A percentile compares a stretch with the other conserved stretches of the same genome.
Evolutionary conservation across 2,797 vertebrate species (phyloP).

Genomic region (Silurus lanzhouensis): DNA sequence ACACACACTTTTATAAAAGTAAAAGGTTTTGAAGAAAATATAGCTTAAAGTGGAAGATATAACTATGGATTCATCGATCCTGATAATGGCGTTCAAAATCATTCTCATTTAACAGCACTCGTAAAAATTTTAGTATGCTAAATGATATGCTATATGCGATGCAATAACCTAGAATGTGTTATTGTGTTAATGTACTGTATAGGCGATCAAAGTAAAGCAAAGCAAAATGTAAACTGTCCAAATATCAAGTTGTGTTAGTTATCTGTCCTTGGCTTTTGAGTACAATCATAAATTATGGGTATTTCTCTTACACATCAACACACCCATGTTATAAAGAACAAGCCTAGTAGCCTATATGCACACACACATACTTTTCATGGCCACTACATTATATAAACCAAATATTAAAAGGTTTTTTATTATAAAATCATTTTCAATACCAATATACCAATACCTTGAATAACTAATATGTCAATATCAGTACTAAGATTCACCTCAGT

Average conservation of each 20-base stretch:
- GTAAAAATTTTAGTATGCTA: background rate
- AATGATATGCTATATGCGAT: background rate
- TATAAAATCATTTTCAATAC: background rate
- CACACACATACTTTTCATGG: background rate
- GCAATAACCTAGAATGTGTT: background rate
- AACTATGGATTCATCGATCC: background rate
- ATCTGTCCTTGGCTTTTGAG: background rate
- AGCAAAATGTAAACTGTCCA: background rate
- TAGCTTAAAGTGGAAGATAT: background rate
- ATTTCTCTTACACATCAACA: background rate
- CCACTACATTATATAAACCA: background rate
- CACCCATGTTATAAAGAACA: background rate
- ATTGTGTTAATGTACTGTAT: background rate
- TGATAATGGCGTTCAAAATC: background rate
- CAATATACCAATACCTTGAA: background rate
- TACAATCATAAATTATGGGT: background rate
- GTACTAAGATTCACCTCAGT: background rate
- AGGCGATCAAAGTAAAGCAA: background rate
- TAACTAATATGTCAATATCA: background rate
- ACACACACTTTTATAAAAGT: background rate
- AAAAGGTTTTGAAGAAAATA: background rate
- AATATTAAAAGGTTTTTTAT: background rate
- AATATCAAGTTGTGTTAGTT: background rate
- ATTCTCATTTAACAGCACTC: background rate
- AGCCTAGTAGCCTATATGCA: background rate